These are phyloP conservation scores for Drosophila orena DNA, from an alignment of 1,140 invertebrate genomes.

Conservation along the genomic window DNA sequence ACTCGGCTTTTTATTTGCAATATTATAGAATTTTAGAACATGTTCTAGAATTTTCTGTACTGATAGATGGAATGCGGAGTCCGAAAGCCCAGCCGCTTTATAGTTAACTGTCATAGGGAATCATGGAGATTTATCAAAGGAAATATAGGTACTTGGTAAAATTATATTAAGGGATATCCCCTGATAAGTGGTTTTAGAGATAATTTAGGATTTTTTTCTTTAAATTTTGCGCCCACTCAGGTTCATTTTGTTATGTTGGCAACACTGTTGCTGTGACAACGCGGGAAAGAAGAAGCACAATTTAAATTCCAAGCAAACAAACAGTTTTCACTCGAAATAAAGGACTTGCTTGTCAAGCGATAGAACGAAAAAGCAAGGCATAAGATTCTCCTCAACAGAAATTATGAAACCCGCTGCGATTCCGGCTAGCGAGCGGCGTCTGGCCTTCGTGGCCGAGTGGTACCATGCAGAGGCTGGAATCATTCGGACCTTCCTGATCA, in stretches of 20 bases:
- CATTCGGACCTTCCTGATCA: slow-evolving; percentile 90
- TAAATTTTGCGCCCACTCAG: slow-evolving; percentile 1
- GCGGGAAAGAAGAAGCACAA: slow-evolving; percentile 60
- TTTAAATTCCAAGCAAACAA: slow-evolving; percentile 35
- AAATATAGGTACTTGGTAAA: neutral
- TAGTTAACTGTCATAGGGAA: too few species aligned
- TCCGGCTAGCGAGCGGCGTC: slow-evolving; percentile 24
- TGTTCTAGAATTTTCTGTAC: too few species aligned
- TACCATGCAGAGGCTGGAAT: slow-evolving; percentile 91
- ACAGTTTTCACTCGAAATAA: slow-evolving; percentile 27
- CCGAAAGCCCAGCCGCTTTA: too few species aligned
- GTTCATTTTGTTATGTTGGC: slow-evolving; percentile 4
- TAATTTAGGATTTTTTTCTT: neutral
- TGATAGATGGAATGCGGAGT: too few species aligned
- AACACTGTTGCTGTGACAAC: slow-evolving; percentile 53
- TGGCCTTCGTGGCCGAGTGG: slow-evolving; percentile 92
- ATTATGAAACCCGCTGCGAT: slow-evolving; percentile 32
- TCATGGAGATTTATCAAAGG: too few species aligned
- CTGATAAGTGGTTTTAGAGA: too few species aligned
- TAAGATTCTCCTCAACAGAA: neutral
- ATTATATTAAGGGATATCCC: too few species aligned
- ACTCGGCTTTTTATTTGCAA: neutral
- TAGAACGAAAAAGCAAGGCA: slow-evolving; percentile 1
- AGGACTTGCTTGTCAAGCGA: slow-evolving; percentile 5
- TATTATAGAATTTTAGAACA: too few species aligned